A percentile compares a stretch with the other conserved stretches of the same genome.
These are phyloP conservation scores for Heteromurus nitidus DNA, from an alignment of 2,888 invertebrate species.

Conservation along the genomic window DNA sequence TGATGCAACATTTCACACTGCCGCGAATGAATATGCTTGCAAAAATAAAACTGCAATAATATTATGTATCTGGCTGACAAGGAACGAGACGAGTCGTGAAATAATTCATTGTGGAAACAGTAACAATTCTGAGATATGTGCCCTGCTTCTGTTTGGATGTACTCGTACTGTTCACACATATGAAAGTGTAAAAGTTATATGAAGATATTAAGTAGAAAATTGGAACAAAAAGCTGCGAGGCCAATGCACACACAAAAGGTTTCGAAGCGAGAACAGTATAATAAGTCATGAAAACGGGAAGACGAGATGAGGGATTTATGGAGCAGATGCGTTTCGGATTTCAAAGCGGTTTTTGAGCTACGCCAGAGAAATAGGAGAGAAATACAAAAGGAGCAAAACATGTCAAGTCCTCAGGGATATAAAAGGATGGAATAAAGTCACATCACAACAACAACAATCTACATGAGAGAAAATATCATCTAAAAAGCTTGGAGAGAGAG, in stretches of 20 bases:
- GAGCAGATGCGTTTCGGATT: constrained; percentile 50
- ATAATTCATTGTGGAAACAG: constrained; percentile 22
- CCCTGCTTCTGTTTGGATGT: too few relatives aligned
- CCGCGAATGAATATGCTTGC: background rate
- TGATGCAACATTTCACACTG: background rate
- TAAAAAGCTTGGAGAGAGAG: background rate
- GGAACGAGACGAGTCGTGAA: background rate
- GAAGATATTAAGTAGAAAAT: background rate
- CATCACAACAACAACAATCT: constrained; percentile 41
- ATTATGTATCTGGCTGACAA: background rate
- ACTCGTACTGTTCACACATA: too few relatives aligned
- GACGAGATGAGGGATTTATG: constrained; percentile 44
- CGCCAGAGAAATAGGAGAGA: constrained; percentile 19
- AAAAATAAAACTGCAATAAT: background rate
- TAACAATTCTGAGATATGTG: too few relatives aligned
- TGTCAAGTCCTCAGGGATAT: constrained; percentile 37
- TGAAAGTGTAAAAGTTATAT: background rate
- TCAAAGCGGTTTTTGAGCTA: constrained; percentile 33
- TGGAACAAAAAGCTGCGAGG: constrained; percentile 6
- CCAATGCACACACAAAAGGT: background rate
- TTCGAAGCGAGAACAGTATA: constrained; percentile 30
- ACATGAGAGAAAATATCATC: constrained; percentile 4
- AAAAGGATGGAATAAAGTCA: constrained; percentile 46
- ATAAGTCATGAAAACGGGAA: constrained; percentile 31
- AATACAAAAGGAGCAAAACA: constrained; percentile 41